Evolutionary conservation across 1,140 invertebrate genomes (phyloP), one percentile per base, ranked within the genome.

Genomic region (Colletes latitarsis): DNA sequence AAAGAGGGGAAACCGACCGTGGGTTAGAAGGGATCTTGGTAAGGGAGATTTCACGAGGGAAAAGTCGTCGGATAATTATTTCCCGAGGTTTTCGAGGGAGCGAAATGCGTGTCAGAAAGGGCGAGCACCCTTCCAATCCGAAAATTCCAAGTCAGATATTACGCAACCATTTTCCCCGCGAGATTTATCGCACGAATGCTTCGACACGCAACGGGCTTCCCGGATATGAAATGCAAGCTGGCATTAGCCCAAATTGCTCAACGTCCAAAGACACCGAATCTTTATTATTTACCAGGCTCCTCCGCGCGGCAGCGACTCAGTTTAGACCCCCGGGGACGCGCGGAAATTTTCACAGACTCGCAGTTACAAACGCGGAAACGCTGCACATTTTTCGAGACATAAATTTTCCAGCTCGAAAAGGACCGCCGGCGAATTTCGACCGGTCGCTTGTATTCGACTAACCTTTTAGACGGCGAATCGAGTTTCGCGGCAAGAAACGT

Each of bases 131-230:
- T 53, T 15, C 46, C 62, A 68, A 12, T n/a, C 43, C 46, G 49
- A 58, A 84, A 83, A 83, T 69, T 41, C 55, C 74, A 74, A 85
- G 82, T 69, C 77, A 73, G 83, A 82, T 85, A 86, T 85, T 86
- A 86, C 83, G 83, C 41, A 82, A 72, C 71, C 60, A n/a, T 62
- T 66, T 69, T 41, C 53, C 30, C 43, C 52, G 5, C 17, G 9
- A 85, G 80, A 86, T 86, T 86, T 86, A 86, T 85, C 49, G 66
- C 5, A n/a, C n/a, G 60, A 75, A 82, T 71, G 75, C 79, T 74
- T 85, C 83, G 70, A 75, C 84, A 82, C 83, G 79, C 83, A 64
- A 86, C 71, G 79, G 70, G 70, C 67, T 85, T 69, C 68, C 30
- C 62, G 30, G 70, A 82, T 78, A 86, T 58, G 83, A 86, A 85